Evolutionary conservation across 2,888 invertebrate species (phyloP).

Genomic region (Pristionchus fissidentatus): DNA sequence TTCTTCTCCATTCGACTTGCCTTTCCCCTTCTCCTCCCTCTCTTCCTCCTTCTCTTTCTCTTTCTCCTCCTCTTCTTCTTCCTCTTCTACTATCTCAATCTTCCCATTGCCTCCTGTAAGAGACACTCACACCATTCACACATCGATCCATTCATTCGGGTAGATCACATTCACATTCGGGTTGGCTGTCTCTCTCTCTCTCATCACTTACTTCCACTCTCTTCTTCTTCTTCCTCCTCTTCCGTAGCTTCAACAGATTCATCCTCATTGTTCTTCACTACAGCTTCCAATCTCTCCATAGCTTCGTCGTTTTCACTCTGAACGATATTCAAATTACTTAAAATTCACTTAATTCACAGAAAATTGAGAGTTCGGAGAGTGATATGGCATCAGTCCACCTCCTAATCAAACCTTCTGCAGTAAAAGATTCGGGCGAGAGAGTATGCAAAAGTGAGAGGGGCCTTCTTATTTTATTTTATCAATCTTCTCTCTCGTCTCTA

Average conservation of each 20-base stretch:
- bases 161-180: not conserved
- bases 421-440: no score
- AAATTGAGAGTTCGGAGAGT: no score
- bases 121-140: conserved; percentile 16
- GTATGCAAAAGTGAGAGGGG: no score
- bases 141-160: not conserved
- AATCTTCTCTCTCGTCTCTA: no score
- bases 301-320: not conserved
- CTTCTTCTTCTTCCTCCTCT: conserved; percentile 53
- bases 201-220: conserved; percentile 46
- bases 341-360: no score
- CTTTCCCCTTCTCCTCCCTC: conserved; percentile 49
- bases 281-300: not conserved
- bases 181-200: conserved; percentile 49
- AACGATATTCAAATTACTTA: conserved; percentile 22
- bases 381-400: no score
- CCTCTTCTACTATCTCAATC: conserved; percentile 53
- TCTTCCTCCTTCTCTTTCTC: conserved; percentile 56
- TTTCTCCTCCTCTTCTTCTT: conserved; percentile 57
- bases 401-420: no score
- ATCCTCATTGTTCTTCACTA: not conserved
- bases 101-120: conserved; percentile 49
- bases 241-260: conserved; percentile 19
- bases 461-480: no score
- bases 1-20: conserved; percentile 12